Base-by-base conservation (phyloP, 2,113 vertebrate species). In the Serinus canaria region DNA sequence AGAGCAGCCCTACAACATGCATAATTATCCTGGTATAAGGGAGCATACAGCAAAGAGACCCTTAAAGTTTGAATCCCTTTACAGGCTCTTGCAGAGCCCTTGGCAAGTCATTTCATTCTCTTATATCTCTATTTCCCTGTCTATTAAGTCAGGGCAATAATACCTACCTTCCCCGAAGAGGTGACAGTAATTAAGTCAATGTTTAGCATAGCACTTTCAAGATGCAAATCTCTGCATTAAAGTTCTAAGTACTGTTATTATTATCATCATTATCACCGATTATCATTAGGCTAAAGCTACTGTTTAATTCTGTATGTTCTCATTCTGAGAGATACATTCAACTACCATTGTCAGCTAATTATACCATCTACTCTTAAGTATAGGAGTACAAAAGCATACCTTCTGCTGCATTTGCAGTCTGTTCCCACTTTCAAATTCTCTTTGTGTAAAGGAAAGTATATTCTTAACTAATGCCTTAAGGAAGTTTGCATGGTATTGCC, bases 151-250 rank as follows among this genome's bases (percentile, higher is more conserved):
- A 86, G 46, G 80, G 88, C 86, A 93, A 93, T 94, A 96, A 90
- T 84, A 95, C 79, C 83, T 95, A 92, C 87, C 56, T 95, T 96
- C 95, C 94, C 94, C 11, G 44, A 90, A 97, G 96, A 96, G 79
- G 95, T 96, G 93, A 96, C 93, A 96, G 93, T 96, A 97, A 96
- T 97, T 96, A 97, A 97, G 95, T 96, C 95, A 96, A 87, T 96
- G 96, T 96, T 96, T 97, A 96, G 95, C 95, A 94, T 96, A 95
- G 83, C 85, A 93, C 79, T 96, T 95, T 93, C 83, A 93, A 95
- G 95, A 96, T 96, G 95, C 92, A 96, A 96, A 96, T 96, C 82
- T 90, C 94, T 95, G 72, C 92, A 94, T 94, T 96, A 89, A 97
- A 94, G 88, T 91, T 95, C 92, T 96, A 96, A 94, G 86, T 94